A percentile compares a stretch with the other conserved stretches of the same genome.
Conservation (phyloP, 2,888 invertebrate species). For the Dasysyrphus albostriatus region DNA sequence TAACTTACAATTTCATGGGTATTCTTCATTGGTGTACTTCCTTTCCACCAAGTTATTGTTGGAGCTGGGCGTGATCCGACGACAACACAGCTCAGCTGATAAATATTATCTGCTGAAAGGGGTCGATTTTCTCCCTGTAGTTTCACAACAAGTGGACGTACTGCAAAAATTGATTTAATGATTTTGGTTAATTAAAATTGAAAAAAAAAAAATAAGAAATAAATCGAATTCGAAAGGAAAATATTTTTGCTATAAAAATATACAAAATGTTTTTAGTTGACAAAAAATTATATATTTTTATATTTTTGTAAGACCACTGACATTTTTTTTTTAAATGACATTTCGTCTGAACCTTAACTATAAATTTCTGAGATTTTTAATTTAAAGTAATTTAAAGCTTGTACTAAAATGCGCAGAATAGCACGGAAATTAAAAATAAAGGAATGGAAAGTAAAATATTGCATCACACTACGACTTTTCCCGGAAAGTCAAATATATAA, state of each 20-base stretch:
- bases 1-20: constrained; percentile 88
- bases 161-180: constrained; percentile 84
- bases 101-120: constrained; percentile 88
- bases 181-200: constrained; percentile 24
- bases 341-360: too few species aligned
- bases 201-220: too few species aligned
- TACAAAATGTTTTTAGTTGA: background rate
- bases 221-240: background rate
- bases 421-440: too few species aligned
- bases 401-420: too few species aligned
- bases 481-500: too few species aligned
- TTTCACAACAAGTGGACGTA: constrained; percentile 89
- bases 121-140: constrained; percentile 89
- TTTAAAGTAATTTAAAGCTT: too few species aligned
- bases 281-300: background rate
- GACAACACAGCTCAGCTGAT: constrained; percentile 90
- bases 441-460: too few species aligned
- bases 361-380: too few species aligned
- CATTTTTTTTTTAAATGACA: too few species aligned
- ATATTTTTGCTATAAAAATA: background rate
- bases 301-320: background rate
- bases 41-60: constrained; percentile 92
- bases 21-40: constrained; percentile 87
- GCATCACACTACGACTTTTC: too few species aligned
- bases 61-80: constrained; percentile 91